These are phyloP conservation scores for Chironomus riparius DNA, from an alignment of 2,888 invertebrate species.

Conservation along the genomic window DNA sequence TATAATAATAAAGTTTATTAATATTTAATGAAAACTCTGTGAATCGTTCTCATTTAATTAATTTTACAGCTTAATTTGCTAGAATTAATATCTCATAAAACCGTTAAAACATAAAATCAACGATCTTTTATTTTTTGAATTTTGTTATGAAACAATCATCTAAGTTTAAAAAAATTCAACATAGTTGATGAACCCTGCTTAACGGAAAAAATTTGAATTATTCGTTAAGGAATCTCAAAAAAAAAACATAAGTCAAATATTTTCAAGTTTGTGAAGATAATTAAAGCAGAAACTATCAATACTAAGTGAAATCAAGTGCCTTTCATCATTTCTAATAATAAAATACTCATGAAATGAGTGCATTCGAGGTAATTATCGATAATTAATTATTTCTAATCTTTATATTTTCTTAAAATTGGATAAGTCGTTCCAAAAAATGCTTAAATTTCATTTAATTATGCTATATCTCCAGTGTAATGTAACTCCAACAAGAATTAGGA, in stretches of 20 bases:
- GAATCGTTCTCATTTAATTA: too few relatives aligned
- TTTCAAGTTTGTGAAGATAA: too few relatives aligned
- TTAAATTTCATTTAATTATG: neutral
- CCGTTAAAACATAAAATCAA: neutral
- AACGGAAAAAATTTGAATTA: neutral
- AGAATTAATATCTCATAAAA: too few relatives aligned
- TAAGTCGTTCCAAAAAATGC: neutral
- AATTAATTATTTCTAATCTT: neutral
- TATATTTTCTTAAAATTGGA: neutral
- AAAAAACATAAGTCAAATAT: too few relatives aligned
- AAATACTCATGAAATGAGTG: neutral
- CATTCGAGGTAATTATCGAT: neutral
- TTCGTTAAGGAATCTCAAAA: too few relatives aligned
- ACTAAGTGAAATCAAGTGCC: too few relatives aligned
- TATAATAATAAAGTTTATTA: too few relatives aligned
- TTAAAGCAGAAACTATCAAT: too few relatives aligned
- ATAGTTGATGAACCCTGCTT: neutral
- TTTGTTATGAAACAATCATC: neutral
- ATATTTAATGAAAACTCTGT: too few relatives aligned
- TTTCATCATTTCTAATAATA: too few relatives aligned
- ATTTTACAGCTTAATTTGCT: too few relatives aligned
- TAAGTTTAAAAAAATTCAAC: neutral
- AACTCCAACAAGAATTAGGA: constrained; percentile 38
- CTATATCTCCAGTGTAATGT: constrained; percentile 35
- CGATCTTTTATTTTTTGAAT: neutral